Conservation (phyloP, 2,797 vertebrate species). For the Trachurus trachurus region DNA sequence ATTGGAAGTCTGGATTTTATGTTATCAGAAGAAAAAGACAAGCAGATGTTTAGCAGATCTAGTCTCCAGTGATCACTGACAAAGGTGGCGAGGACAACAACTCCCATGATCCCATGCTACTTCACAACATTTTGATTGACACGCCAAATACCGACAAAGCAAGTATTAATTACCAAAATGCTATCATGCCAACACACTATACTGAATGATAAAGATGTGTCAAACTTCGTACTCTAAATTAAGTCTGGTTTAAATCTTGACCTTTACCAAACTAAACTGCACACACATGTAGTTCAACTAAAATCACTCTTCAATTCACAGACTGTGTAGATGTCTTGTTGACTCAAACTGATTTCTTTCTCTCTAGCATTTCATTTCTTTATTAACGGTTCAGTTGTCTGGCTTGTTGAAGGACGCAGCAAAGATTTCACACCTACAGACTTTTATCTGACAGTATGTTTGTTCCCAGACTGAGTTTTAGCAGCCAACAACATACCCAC, state of each 20-base stretch:
- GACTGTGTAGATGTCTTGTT: not conserved
- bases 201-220: not conserved
- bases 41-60: no score
- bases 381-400: not conserved
- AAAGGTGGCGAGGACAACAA: no score
- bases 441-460: not conserved
- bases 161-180: not conserved
- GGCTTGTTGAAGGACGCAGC: not conserved
- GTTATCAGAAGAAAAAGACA: not conserved
- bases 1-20: not conserved
- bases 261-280: not conserved
- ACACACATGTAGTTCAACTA: no score
- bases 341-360: no score
- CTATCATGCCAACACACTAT: not conserved
- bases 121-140: no score
- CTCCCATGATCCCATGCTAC: no score
- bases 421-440: slow-evolving; percentile 7
- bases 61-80: no score
- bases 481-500: not conserved
- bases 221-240: not conserved
- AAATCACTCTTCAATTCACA: not conserved
- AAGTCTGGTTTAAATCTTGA: not conserved
- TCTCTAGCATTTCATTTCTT: no score
- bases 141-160: not conserved
- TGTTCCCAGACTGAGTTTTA: not conserved